Evolutionary conservation across 1,140 invertebrate genomes (phyloP).

Genomic region (Ridgeia piscesae): DNA sequence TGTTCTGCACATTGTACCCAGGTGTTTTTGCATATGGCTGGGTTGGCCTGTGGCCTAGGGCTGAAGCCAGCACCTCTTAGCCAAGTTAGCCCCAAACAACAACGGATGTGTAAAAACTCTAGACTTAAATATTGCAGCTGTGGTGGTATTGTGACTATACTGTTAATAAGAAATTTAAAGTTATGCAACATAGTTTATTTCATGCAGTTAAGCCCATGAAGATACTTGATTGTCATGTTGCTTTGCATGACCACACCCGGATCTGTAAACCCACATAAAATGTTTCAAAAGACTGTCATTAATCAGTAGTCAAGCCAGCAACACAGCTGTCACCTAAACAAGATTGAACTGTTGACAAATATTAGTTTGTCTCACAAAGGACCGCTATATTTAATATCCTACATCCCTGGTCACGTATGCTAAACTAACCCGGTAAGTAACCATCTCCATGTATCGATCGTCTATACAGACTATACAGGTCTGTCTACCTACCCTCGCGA

Average conservation of each 20-base stretch:
- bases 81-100: too few species aligned
- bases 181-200: too few species aligned
- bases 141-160: too few species aligned
- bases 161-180: too few species aligned
- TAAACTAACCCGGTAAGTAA: neutral
- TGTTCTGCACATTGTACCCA: too few species aligned
- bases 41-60: too few species aligned
- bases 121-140: too few species aligned
- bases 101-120: too few species aligned
- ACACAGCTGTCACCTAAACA: neutral
- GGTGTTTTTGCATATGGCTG: too few species aligned
- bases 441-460: neutral
- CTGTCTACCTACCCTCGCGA: neutral
- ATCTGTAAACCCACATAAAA: neutral
- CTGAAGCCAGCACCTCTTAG: too few species aligned
- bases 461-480: neutral
- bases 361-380: neutral
- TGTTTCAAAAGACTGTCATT: neutral
- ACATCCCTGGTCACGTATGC: neutral
- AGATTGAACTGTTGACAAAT: neutral
- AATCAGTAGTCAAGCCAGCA: neutral
- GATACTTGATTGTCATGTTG: neutral
- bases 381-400: neutral
- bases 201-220: neutral
- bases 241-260: neutral